Evolutionary conservation across 2,113 vertebrate species (phyloP).

Genomic region (Misgurnus mizolepis): DNA sequence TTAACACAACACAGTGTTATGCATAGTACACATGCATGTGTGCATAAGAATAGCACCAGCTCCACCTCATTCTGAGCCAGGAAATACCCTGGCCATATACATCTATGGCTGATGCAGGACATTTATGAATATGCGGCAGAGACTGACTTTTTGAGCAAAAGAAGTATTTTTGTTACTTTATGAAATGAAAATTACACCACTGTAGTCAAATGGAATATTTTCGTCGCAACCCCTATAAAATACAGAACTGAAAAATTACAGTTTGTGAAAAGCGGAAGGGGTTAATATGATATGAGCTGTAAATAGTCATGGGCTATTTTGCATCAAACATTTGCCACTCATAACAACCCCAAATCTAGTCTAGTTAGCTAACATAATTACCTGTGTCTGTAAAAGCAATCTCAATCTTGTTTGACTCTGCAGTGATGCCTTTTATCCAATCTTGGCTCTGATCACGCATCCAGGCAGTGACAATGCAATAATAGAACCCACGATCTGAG

Average conservation of each 20-base stretch:
- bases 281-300: slow-evolving; percentile 11
- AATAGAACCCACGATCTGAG: slow-evolving; percentile 87
- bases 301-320: neutral
- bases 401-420: slow-evolving; percentile 85
- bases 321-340: neutral
- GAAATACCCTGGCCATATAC: too few relatives aligned
- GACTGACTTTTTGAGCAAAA: too few relatives aligned
- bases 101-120: too few relatives aligned
- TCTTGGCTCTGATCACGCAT: slow-evolving; percentile 77
- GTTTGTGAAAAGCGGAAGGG: neutral
- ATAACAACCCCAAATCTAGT: neutral
- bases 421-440: slow-evolving; percentile 80
- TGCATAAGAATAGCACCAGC: too few relatives aligned
- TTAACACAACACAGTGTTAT: too few relatives aligned
- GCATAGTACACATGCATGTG: too few relatives aligned
- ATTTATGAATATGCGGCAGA: too few relatives aligned
- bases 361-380: slow-evolving; percentile 54
- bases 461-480: slow-evolving; percentile 87
- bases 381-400: slow-evolving; percentile 89
- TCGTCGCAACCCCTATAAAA: neutral
- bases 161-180: too few relatives aligned
- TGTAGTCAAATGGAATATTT: neutral
- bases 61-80: too few relatives aligned
- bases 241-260: neutral
- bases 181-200: too few relatives aligned